Base-by-base conservation (phyloP, 2,888 invertebrate species). In the Buathra laborator region DNA sequence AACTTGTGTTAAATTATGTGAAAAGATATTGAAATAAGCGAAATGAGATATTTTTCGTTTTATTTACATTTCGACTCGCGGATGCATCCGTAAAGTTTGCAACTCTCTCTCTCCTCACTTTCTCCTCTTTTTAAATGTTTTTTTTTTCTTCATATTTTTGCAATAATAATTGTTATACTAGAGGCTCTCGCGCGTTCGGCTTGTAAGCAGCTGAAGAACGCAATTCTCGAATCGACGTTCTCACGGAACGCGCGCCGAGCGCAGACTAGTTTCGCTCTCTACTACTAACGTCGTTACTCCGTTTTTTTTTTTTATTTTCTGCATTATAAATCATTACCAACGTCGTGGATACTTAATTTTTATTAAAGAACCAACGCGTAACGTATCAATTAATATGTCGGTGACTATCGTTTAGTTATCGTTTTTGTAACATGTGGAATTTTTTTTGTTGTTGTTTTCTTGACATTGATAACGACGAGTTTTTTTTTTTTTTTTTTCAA, bases 351-450 rank as follows among this genome's bases (percentile, higher is more conserved):
- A 84, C 86, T 90, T 89, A 87, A 86, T 83, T 86, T 91, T 92
- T 91, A 92, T 92, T 91, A 90, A 92, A 90, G 90, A 88, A 89
- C 88, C 88, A 91, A 91, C 89, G 88, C 89, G 89, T 90, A 92
- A 91, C 89, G 89, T 66, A 89, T 90, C 87, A 90, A 90, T 86
- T 66, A 81, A 81, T 83, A 89, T 88, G 87, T 88, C 88, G 89
- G 89, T 89, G 91, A 91, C 91, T 93, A 91, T 91, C 88, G 87
- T 89, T 87, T 89, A 89, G 24, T 78, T 82, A 80, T 77, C 82
- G 84, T 70, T 84, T 44, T 76, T 74, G 56, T 83, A 87, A 77
- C 81, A 83, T 84, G 66, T 86, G 84, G 79, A 81, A 81, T 81
- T 81, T 56, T 72, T 81, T 48, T 62, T 59, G 14, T 29, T 29